Evolutionary conservation across 2,797 vertebrate genomes (phyloP).

Genomic region (Gorsachius magnificus): DNA sequence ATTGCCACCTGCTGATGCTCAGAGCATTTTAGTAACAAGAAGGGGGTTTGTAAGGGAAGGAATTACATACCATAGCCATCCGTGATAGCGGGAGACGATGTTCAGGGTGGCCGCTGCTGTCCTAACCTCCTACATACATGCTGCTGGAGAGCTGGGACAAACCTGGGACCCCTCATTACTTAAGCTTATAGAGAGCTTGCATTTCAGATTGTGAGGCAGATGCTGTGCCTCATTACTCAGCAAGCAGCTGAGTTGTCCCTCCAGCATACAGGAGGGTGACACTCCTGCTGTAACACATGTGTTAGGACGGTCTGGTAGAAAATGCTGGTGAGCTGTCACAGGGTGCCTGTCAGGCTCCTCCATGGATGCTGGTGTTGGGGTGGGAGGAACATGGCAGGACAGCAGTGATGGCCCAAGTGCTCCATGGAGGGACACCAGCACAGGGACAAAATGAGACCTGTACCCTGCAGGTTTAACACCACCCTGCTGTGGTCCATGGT

Average conservation of each 20-base stretch:
- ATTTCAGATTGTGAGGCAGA: background rate
- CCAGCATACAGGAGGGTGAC: no score
- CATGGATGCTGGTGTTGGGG: rapidly evolving
- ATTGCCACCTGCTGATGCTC: background rate
- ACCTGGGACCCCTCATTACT: rapidly evolving
- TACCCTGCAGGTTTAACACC: background rate
- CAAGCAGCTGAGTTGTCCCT: background rate
- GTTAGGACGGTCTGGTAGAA: background rate
- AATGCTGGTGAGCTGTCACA: rapidly evolving
- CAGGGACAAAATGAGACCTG: background rate
- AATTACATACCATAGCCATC: background rate
- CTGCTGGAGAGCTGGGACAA: background rate
- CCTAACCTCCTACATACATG: rapidly evolving
- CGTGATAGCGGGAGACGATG: rapidly evolving
- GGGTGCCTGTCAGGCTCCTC: background rate
- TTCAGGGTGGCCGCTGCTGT: background rate
- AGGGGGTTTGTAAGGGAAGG: background rate
- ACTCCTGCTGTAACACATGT: no score
- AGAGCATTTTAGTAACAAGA: background rate
- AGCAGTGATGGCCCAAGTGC: background rate
- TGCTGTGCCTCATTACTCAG: background rate
- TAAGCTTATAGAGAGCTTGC: background rate
- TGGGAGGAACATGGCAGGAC: background rate
- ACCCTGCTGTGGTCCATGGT: rapidly evolving
- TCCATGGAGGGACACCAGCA: background rate